Evolutionary conservation across 2,888 invertebrate species (phyloP).

Genomic region (Drosophila rellima): DNA sequence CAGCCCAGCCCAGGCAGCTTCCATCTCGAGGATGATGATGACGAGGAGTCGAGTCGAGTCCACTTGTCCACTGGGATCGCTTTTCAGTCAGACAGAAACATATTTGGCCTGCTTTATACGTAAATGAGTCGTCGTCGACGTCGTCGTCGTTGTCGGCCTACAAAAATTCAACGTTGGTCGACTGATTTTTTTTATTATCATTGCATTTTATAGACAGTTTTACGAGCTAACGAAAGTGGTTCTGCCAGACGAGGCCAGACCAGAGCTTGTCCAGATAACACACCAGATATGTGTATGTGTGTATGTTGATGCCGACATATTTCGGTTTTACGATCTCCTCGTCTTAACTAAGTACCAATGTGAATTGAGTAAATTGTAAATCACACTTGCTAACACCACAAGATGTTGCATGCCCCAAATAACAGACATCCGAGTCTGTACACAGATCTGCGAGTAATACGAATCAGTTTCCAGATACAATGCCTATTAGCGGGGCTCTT

Average conservation of each 20-base stretch:
- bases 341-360: slow-evolving; percentile 45
- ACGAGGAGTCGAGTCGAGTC: slow-evolving; percentile 12
- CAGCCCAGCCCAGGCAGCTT: slow-evolving; percentile 12
- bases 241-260: slow-evolving; percentile 54
- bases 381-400: slow-evolving; percentile 59
- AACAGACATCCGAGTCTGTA: neutral
- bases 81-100: slow-evolving; percentile 35
- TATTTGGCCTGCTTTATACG: slow-evolving; percentile 16
- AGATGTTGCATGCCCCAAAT: slow-evolving; percentile 53
- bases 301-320: slow-evolving; percentile 49
- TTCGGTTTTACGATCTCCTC: slow-evolving; percentile 65
- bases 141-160: slow-evolving; percentile 64
- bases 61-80: slow-evolving; percentile 56
- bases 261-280: slow-evolving; percentile 62
- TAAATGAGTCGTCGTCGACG: slow-evolving; percentile 78
- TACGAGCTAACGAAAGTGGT: slow-evolving; percentile 82
- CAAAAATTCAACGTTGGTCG: slow-evolving; percentile 47
- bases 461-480: slow-evolving; percentile 35
- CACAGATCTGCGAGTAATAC: slow-evolving; percentile 7
- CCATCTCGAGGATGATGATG: slow-evolving; percentile 29
- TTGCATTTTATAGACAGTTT: slow-evolving; percentile 81
- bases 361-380: slow-evolving; percentile 71
- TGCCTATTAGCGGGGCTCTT: slow-evolving; percentile 69
- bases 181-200: slow-evolving; percentile 75
- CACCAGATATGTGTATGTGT: slow-evolving; percentile 29